Conservation (phyloP, 2,797 vertebrate genomes). For the Anisognathus igniventris region DNA sequence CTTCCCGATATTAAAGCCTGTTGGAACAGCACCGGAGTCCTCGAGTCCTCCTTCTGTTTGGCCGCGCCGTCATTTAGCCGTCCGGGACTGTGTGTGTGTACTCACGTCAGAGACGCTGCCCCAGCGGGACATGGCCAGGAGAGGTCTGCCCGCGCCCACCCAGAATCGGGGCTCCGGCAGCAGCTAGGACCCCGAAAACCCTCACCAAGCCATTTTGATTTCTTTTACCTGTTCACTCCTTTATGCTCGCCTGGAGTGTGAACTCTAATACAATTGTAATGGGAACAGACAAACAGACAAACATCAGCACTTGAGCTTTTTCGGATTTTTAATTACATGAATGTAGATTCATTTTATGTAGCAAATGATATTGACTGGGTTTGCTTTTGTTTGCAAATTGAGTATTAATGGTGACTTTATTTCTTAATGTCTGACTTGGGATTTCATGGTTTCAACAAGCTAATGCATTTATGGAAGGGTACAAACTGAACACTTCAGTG, state of each 20-base stretch:
- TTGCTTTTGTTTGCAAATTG: neutral
- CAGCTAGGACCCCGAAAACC: no score
- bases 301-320: neutral
- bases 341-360: neutral
- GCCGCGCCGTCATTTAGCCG: no score
- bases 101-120: no score
- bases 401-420: neutral
- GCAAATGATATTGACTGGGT: neutral
- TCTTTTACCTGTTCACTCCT: neutral
- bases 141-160: no score
- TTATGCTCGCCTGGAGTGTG: neutral
- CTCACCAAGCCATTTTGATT: neutral
- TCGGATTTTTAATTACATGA: neutral
- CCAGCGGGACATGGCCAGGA: no score
- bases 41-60: no score
- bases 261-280: neutral
- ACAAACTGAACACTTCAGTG: neutral
- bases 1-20: no score
- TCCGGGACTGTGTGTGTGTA: no score
- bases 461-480: neutral
- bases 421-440: neutral
- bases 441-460: neutral
- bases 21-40: no score
- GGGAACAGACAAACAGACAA: neutral
- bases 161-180: no score